A percentile compares a stretch with the other conserved stretches of the same genome.
phyloP scores from a whole-genome alignment of 2,113 vertebrate species.

The Lagopus muta region DNA sequence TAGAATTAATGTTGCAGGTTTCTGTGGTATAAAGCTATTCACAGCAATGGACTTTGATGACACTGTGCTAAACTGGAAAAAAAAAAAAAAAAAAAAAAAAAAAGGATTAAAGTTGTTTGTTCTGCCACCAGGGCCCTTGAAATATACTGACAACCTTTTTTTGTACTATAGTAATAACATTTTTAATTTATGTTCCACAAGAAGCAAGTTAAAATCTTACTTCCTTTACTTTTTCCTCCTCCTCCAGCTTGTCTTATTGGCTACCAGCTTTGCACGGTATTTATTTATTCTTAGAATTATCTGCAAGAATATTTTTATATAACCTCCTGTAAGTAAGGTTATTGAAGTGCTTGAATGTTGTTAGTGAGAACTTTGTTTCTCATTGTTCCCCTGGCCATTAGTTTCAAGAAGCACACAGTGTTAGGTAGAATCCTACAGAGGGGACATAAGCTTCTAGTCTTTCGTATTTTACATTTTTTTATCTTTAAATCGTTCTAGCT shows the following conservation, averaged over 20 bases:
- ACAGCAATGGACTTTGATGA: constrained; percentile 19
- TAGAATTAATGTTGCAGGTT: not conserved
- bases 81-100: not conserved
- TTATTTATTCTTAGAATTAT: not conserved
- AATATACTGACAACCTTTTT: constrained; percentile 18
- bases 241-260: not conserved
- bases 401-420: not conserved
- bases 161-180: not conserved
- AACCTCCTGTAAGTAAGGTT: not conserved
- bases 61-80: constrained; percentile 25
- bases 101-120: constrained; percentile 18
- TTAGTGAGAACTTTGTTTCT: not conserved
- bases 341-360: not conserved
- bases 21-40: constrained; percentile 16
- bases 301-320: not conserved
- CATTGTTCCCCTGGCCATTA: not conserved
- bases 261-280: not conserved
- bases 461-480: not conserved
- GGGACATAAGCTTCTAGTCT: accelerated
- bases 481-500: not conserved
- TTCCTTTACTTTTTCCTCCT: not conserved
- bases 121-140: constrained; percentile 37
- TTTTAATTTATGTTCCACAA: constrained; percentile 45
- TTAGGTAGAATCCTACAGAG: not conserved
- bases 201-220: not conserved